Base-by-base conservation (phyloP, 2,113 vertebrate species). In the Neolamprologus fasciatus region DNA sequence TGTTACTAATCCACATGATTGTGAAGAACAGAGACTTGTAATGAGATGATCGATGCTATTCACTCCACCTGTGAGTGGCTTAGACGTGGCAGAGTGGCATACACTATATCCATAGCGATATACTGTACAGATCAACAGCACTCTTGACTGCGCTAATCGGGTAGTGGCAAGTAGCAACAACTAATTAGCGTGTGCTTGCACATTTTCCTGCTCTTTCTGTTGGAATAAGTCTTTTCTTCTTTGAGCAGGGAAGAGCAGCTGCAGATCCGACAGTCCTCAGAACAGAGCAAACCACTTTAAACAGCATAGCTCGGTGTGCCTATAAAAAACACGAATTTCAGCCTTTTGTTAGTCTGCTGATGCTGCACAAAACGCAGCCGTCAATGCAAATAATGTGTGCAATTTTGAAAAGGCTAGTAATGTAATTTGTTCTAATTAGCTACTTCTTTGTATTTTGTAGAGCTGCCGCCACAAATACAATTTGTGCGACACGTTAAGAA, bases 81-180 rank as follows among this genome's bases (percentile, higher is more conserved):
- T 33, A 51, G 26, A 78, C 17, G 10, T n/a, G 17, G 17, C 45
- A 51, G 3, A 78, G 26, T 19, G 45, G 73, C 19, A 31, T n/a
- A 47, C 19, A 31, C 73, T 78, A 78, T 9, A 63, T 66, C n/a
- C 71, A 83, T 35, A 54, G 47, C 45, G 17, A 85, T 79, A 87
- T 80, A 85, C 73, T 78, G 45, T 78, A 51, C 16, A 83, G 78
- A 83, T 91, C 55, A 79, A 89, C 81, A 80, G 83, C 26, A 66
- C 87, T 89, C 87, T 78, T 92, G 90, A 93, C 91, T 93, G 92
- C 90, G 84, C 91, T 89, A 93, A 93, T 94, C 83, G 88, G 88
- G 90, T 90, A 87, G 86, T 78, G 50, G 82, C 91, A 88, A 88
- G 87, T 82, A 89, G 88, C 79, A 89, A 73, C 89, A 90, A 90